These are phyloP conservation scores for Desmodus rotundus DNA, from an alignment of 2,113 vertebrate genomes.

Conservation along the genomic window DNA sequence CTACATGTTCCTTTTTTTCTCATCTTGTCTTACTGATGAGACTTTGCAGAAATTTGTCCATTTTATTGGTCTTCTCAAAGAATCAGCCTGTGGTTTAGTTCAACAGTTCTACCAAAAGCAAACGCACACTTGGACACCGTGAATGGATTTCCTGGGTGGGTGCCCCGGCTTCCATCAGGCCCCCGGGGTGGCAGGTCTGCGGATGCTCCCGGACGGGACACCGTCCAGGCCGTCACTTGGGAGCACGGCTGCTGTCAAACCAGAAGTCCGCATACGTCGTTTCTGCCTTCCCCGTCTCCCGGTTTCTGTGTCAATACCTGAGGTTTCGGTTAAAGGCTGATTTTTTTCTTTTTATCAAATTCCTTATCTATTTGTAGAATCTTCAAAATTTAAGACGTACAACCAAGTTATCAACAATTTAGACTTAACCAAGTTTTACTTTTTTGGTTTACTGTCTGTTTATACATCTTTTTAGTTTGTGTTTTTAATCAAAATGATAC, in stretches of 20 bases:
- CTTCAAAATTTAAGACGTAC: not conserved
- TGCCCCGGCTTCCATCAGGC: not conserved
- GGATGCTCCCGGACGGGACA: not conserved
- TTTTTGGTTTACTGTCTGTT: not conserved
- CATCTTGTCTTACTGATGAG: not conserved
- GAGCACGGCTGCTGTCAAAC: not conserved
- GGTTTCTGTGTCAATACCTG: not conserved
- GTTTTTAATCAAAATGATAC: not conserved
- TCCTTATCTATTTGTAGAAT: not conserved
- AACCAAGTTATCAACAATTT: not conserved
- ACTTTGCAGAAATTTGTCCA: not conserved
- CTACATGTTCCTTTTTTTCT: not conserved
- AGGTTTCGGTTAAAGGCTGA: not conserved
- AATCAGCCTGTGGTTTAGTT: not conserved
- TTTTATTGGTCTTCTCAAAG: not conserved
- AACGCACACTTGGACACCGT: not conserved
- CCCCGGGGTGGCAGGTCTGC: not conserved
- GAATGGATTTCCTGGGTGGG: not conserved
- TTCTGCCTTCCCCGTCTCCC: not conserved
- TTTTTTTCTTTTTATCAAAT: constrained; percentile 5
- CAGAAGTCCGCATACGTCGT: not conserved
- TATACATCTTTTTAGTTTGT: not conserved
- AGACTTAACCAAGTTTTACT: not conserved
- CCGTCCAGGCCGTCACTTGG: not conserved
- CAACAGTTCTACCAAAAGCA: not conserved